Conservation (phyloP, 2,888 invertebrate genomes). For the Troides oblongomaculatus region DNA sequence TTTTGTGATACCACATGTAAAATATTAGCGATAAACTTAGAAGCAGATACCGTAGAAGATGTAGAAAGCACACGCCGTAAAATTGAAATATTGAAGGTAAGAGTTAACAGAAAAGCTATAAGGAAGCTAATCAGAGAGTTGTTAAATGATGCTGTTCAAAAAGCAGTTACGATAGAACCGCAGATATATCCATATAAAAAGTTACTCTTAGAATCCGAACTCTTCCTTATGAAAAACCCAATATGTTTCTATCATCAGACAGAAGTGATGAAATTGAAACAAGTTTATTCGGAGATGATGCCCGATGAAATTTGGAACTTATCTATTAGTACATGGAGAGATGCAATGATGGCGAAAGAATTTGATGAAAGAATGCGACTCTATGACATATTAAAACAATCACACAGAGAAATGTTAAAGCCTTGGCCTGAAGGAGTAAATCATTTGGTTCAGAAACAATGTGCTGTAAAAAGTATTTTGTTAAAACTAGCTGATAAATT, state of each 20-base stretch:
- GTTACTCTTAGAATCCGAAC: conserved; percentile 60
- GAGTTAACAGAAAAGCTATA: conserved; percentile 48
- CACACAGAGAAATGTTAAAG: conserved; percentile 53
- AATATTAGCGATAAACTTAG: conserved; percentile 55
- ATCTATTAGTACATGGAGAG: conserved; percentile 60
- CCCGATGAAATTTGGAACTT: conserved; percentile 56
- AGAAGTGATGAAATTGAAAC: conserved; percentile 58
- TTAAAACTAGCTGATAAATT: conserved; percentile 55
- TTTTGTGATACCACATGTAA: conserved; percentile 56
- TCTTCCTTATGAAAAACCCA: conserved; percentile 69
- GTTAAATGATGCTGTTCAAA: conserved; percentile 46
- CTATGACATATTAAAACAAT: conserved; percentile 51
- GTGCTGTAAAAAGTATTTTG: conserved; percentile 52
- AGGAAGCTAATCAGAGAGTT: conserved; percentile 45
- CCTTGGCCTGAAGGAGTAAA: conserved; percentile 63
- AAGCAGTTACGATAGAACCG: conserved; percentile 47
- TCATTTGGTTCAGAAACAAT: conserved; percentile 52
- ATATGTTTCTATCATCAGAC: conserved; percentile 71
- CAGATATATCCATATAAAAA: conserved; percentile 62
- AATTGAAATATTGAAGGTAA: conserved; percentile 45
- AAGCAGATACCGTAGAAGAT: conserved; percentile 60
- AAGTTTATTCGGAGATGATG: conserved; percentile 53
- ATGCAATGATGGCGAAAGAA: conserved; percentile 56
- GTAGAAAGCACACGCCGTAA: conserved; percentile 41
- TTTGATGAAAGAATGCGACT: conserved; percentile 65